phyloP scores from a whole-genome alignment of 2,888 invertebrate species.

The Hemistola chrysoprasaria region DNA sequence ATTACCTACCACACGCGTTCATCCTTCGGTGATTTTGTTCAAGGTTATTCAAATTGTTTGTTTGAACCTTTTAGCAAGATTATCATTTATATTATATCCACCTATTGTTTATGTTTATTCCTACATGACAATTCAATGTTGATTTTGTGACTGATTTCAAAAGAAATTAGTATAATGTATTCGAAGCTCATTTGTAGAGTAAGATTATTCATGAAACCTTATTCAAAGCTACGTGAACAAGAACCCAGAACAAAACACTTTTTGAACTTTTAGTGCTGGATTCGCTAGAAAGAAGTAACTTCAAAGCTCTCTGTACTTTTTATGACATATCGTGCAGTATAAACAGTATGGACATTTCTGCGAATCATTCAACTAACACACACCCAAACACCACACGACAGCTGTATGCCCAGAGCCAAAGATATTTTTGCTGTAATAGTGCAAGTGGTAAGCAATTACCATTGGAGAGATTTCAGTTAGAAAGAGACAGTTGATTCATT shows the following conservation, averaged over 20 bases:
- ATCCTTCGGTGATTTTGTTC: constrained; percentile 38
- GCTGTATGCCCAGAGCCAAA: no score
- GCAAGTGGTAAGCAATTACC: no score
- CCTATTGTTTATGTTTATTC: no score
- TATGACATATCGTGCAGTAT: constrained; percentile 39
- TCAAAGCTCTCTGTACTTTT: constrained; percentile 52
- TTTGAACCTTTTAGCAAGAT: not conserved
- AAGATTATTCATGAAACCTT: constrained; percentile 11
- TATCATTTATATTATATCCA: no score
- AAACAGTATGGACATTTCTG: constrained; percentile 10
- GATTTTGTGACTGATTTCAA: no score
- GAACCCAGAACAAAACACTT: constrained; percentile 34
- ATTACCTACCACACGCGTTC: constrained; percentile 29
- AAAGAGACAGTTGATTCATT: no score
- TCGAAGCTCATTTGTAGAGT: not conserved
- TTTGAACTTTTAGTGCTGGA: constrained; percentile 46
- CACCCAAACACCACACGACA: no score
- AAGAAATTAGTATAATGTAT: no score
- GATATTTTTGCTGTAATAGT: no score
- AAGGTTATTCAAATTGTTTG: constrained; percentile 27
- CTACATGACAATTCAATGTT: no score
- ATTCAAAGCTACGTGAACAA: constrained; percentile 23
- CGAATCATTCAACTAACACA: not conserved
- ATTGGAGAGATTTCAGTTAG: no score
- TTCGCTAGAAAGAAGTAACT: constrained; percentile 43